These are phyloP conservation scores for Phasia obesa DNA, from an alignment of 2,888 invertebrate species.

Conservation along the genomic window DNA sequence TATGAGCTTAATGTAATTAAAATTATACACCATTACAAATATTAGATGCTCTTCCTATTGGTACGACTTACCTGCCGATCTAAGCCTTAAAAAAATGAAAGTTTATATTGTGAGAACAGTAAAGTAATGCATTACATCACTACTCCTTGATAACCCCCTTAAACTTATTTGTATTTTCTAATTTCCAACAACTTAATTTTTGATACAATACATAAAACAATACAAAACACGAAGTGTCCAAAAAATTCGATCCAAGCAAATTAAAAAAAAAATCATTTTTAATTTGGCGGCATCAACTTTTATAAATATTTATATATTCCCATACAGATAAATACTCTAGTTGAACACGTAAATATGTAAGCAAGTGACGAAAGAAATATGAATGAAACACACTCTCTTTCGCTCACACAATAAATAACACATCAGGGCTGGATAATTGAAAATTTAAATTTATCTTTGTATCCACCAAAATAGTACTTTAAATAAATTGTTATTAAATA, in stretches of 20 bases:
- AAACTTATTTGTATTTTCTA: not conserved
- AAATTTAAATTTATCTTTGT: too few relatives aligned
- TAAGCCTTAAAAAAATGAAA: too few relatives aligned
- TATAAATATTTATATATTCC: not conserved
- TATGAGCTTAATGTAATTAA: too few relatives aligned
- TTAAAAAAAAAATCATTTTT: constrained; percentile 35
- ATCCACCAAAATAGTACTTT: too few relatives aligned
- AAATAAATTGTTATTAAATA: too few relatives aligned
- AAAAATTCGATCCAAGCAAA: constrained; percentile 34
- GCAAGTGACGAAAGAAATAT: constrained; percentile 28
- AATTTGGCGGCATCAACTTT: constrained; percentile 44
- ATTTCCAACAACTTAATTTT: not conserved
- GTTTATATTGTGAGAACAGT: too few relatives aligned
- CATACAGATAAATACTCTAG: not conserved
- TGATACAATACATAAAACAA: not conserved
- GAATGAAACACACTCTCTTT: constrained; percentile 18
- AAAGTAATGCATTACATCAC: too few relatives aligned
- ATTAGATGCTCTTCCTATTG: too few relatives aligned
- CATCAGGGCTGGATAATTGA: too few relatives aligned
- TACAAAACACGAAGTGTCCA: constrained; percentile 29
- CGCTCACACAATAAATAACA: constrained; percentile 29
- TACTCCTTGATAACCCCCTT: not conserved
- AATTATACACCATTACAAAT: too few relatives aligned
- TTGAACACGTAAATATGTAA: constrained; percentile 11
- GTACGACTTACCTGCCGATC: too few relatives aligned